phyloP scores from a whole-genome alignment of 2,888 invertebrate species.

The Galerucella calmariensis region DNA sequence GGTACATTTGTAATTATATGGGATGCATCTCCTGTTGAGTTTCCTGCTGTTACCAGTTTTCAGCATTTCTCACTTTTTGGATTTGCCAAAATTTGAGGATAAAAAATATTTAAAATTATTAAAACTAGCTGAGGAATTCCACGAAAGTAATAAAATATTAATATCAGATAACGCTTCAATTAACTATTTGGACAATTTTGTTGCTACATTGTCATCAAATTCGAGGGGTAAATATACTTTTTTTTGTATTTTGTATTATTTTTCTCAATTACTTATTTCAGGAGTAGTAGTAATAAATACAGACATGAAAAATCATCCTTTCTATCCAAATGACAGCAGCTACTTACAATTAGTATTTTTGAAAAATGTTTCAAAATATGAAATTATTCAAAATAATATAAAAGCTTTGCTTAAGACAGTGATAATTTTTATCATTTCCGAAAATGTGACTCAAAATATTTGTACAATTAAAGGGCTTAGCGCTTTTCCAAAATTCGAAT shows the following conservation, averaged over 20 bases:
- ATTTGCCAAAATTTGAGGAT: neutral
- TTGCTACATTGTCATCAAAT: neutral
- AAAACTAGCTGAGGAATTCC: neutral
- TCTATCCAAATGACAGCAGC: neutral
- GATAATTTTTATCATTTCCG: neutral
- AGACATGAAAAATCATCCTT: neutral
- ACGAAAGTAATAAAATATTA: neutral
- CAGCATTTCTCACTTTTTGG: neutral
- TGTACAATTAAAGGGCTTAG: neutral
- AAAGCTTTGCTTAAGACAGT: neutral
- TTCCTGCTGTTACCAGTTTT: neutral
- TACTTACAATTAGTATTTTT: neutral
- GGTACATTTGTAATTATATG: neutral
- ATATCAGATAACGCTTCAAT: neutral
- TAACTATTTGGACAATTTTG: neutral
- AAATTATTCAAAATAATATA: neutral
- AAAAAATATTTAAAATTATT: neutral
- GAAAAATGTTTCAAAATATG: neutral
- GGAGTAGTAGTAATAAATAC: neutral
- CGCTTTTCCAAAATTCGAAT: neutral
- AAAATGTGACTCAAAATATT: neutral
- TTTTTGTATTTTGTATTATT: neutral
- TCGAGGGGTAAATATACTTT: neutral
- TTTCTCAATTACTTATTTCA: neutral
- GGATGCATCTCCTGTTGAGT: neutral